phyloP scores from a whole-genome alignment of 2,113 vertebrate genomes.

The Nycticryphes semicollaris region DNA sequence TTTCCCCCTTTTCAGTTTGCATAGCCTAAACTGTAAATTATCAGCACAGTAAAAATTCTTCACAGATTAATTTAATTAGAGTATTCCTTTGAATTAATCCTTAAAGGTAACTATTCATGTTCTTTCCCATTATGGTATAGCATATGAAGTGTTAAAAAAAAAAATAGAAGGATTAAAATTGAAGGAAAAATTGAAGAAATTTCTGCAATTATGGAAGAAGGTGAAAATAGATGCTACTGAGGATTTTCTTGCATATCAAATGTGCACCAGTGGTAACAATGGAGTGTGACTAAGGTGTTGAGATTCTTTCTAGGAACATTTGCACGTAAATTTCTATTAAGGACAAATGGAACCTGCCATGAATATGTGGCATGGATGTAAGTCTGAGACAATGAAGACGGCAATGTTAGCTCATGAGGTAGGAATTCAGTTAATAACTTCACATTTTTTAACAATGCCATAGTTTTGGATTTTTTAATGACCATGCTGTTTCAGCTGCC shows the following conservation, averaged over 20 bases:
- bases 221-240: background rate
- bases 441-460: background rate
- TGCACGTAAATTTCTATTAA: background rate
- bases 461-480: background rate
- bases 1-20: background rate
- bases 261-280: background rate
- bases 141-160: background rate
- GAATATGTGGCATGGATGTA: background rate
- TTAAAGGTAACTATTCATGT: background rate
- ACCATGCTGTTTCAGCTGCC: background rate
- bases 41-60: background rate
- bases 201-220: background rate
- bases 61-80: background rate
- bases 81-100: background rate
- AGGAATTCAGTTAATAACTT: background rate
- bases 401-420: background rate
- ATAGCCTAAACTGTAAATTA: background rate
- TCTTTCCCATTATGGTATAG: background rate
- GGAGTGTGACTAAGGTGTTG: background rate
- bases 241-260: background rate
- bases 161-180: background rate
- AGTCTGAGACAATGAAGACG: background rate
- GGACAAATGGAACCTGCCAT: background rate
- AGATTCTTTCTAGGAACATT: background rate
- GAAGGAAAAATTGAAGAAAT: background rate